Evolutionary conservation across 2,888 invertebrate genomes (phyloP), one percentile per base, ranked within the genome.

Genomic region (Oconnorella tubifera): DNA sequence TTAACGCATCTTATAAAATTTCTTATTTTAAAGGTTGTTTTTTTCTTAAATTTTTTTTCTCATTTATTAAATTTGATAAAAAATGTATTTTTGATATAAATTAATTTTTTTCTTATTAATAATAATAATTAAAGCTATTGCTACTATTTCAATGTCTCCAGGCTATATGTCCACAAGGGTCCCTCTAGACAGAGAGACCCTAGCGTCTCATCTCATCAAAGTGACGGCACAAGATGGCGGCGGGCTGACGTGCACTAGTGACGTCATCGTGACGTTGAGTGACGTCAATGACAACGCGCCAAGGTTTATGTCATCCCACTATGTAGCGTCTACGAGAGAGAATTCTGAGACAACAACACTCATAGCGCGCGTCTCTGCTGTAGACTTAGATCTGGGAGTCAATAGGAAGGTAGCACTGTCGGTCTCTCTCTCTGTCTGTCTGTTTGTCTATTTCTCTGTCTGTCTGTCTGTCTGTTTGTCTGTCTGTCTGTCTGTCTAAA

Each of bases 331-430:
- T 83, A 89, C 96, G 66, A 87, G 89, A 1, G 96, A 97, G 83
- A 92, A 94, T 80, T 90, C 92, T 40, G 86, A 87, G 23, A 86
- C 92, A 59, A 94, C 94, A 67, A 89, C 89, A 64, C 70, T 89
- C 70, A 89, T 95, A 59, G 76, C 76, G 28, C 70, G 77, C 33
- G 75, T 80, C 4, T 69, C 76, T 2, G 80, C 81, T 2, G 68
- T 71, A 3, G 81, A 81, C 73, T 68, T 66, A 48, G 81, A 81
- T 82, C 87, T 89, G 55, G 91, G 89, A 31, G 27, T 32, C 25
- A 61, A 64, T 50, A 33, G 49, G 28, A 23, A 31, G 27, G 51
- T 51, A 25, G 53, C 14, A 14, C 40, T 14, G 40, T 14, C n/a
- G n/a, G n/a, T n/a, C n/a, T n/a, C n/a, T n/a, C n/a, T n/a, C n/a